A percentile compares a stretch with the other conserved stretches of the same genome.
These are phyloP conservation scores for Eretmodus cyanostictus DNA, from an alignment of 2,113 vertebrate species.

Conservation along the genomic window DNA sequence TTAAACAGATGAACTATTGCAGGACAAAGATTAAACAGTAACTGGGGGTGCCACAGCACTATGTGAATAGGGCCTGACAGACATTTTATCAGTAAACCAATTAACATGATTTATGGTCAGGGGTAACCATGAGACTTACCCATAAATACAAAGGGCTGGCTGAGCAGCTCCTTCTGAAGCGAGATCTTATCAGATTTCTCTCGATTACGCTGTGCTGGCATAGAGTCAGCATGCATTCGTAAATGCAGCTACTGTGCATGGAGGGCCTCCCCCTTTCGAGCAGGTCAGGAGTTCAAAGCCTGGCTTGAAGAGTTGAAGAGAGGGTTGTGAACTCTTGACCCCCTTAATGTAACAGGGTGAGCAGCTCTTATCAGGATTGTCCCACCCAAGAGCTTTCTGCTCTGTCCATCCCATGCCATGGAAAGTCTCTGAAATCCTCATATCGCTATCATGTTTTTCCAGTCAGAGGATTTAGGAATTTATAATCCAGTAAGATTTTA, in stretches of 20 bases:
- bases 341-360: conserved; percentile 51
- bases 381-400: conserved; percentile 26
- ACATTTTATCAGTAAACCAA: conserved; percentile 71
- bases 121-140: conserved; percentile 48
- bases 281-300: conserved; percentile 70
- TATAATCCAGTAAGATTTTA: neutral
- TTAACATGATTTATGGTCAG: conserved; percentile 72
- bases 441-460: neutral
- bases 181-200: conserved; percentile 60
- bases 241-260: conserved; percentile 70
- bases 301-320: conserved; percentile 55
- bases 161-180: conserved; percentile 55
- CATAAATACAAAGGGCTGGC: conserved; percentile 66
- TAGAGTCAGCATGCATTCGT: conserved; percentile 66
- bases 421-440: neutral
- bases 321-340: conserved; percentile 64
- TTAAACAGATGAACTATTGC: conserved; percentile 68
- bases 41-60: conserved; percentile 47
- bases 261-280: conserved; percentile 3
- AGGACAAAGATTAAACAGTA: conserved; percentile 63
- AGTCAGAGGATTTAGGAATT: neutral
- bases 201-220: conserved; percentile 62
- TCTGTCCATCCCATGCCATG: neutral
- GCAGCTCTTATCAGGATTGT: conserved; percentile 22
- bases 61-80: conserved; percentile 57